These are phyloP conservation scores for Microcebus murinus DNA, from an alignment of 2,113 vertebrate species.

Conservation along the genomic window DNA sequence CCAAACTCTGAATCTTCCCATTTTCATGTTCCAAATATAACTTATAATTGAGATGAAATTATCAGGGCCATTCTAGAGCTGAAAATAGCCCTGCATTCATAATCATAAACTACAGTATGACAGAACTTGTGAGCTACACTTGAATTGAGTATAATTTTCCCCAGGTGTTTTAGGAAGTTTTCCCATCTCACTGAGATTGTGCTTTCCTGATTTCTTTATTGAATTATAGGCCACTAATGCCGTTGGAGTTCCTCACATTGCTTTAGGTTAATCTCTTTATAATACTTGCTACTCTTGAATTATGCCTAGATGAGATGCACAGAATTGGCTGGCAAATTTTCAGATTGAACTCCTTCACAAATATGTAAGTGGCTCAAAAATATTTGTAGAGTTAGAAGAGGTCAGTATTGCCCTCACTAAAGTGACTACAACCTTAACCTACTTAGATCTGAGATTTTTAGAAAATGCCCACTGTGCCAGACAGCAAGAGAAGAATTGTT, in stretches of 20 bases:
- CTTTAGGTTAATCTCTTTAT: background rate
- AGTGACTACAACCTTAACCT: background rate
- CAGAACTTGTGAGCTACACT: background rate
- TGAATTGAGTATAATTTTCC: background rate
- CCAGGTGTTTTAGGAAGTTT: background rate
- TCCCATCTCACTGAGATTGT: background rate
- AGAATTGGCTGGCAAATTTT: background rate
- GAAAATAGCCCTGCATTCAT: background rate
- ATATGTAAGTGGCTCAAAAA: background rate
- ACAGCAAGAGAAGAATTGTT: background rate
- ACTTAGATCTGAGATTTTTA: background rate
- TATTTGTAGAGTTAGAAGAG: background rate
- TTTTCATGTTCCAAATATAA: background rate
- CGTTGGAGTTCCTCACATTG: background rate
- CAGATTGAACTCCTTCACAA: background rate
- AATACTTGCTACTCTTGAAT: background rate
- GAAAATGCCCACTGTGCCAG: background rate
- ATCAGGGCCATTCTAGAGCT: background rate
- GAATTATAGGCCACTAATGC: background rate
- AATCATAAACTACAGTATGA: background rate
- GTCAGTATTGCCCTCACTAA: background rate
- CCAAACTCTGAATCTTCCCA: background rate
- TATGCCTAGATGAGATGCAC: background rate
- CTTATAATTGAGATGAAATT: constrained; percentile 24
- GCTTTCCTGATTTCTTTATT: background rate